Base-by-base conservation (phyloP, 2,797 vertebrate genomes). In the Sebastes taczanowskii region DNA sequence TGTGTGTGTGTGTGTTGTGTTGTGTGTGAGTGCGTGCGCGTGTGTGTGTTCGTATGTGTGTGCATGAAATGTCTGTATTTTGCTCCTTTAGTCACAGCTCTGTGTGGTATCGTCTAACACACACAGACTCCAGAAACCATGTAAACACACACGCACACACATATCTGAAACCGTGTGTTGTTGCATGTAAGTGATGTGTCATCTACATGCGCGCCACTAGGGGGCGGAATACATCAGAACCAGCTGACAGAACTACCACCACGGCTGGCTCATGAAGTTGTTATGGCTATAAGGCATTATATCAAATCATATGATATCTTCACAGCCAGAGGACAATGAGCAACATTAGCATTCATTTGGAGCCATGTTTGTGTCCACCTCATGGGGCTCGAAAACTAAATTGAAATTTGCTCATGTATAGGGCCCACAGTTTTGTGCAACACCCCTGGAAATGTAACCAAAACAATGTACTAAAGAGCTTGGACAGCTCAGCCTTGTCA, bases 61-160 rank as follows among this genome's bases (percentile, higher is more conserved):
- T 86, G 96, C 97, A 97, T 97, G 97, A 97, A 98, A 98, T 98
- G 97, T 97, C 97, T 98, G 97, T 97, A 98, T 98, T 98, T 97
- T 97, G 95, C 96, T 96, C 95, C 96, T 97, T 98, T 98, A 95
- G 97, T 99, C 97, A 98, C 97, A 99, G 97, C 96, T 96, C 97
- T 98, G 97, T 99, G 97, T 98, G 97, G 97, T 95, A 97, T 98
- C 97, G 88, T 34, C 96, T 95, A 96, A 96, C 96, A 65, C 80
- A 81, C 77, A 84, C 94, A 95, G 96, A 97, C 96, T 95, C 38
- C 25, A 38, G 65, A 58, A 53, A 63, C 75, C 67, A 97, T 97
- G 97, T 97, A 96, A 96, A 97, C 96, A 96, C 97, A 97, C 96
- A 96, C 96, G 25, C 96, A 96, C 97, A 97, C 95, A 66, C 60